Conservation (phyloP, 2,888 invertebrate genomes). For the Amiota minor region DNA sequence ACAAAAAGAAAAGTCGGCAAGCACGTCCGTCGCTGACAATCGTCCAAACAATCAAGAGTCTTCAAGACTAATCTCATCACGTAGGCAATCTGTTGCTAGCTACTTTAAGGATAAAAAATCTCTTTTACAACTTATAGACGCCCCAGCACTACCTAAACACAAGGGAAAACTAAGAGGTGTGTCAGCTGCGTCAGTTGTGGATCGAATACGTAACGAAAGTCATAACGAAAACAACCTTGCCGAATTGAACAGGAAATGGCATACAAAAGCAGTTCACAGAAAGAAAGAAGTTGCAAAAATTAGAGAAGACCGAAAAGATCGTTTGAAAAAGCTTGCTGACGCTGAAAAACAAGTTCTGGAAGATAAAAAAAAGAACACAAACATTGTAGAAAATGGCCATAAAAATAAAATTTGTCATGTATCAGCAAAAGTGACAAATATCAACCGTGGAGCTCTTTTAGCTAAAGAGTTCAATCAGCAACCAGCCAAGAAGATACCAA, state of each 20-base stretch:
- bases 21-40: no score
- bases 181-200: conserved; percentile 42
- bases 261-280: conserved; percentile 58
- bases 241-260: conserved; percentile 63
- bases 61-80: no score
- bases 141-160: conserved; percentile 60
- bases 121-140: conserved; percentile 53
- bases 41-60: no score
- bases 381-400: conserved; percentile 25
- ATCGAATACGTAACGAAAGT: conserved; percentile 35
- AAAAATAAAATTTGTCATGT: conserved; percentile 58
- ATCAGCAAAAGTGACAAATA: conserved; percentile 76
- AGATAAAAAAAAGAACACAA: conserved; percentile 37
- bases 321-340: conserved; percentile 60
- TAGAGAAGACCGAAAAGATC: conserved; percentile 61
- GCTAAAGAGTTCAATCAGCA: conserved; percentile 59
- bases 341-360: conserved; percentile 44
- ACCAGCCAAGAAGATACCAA: conserved; percentile 41
- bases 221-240: conserved; percentile 37
- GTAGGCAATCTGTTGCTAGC: no score
- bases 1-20: no score
- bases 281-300: conserved; percentile 47
- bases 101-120: no score
- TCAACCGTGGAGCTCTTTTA: conserved; percentile 77
- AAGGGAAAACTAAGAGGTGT: conserved; percentile 66